Percentiles rank a stretch among this genome's conserved stretches.
Evolutionary conservation across 2,113 vertebrate species (phyloP).

Genomic region (Brachyhypopomus gauderio): DNA sequence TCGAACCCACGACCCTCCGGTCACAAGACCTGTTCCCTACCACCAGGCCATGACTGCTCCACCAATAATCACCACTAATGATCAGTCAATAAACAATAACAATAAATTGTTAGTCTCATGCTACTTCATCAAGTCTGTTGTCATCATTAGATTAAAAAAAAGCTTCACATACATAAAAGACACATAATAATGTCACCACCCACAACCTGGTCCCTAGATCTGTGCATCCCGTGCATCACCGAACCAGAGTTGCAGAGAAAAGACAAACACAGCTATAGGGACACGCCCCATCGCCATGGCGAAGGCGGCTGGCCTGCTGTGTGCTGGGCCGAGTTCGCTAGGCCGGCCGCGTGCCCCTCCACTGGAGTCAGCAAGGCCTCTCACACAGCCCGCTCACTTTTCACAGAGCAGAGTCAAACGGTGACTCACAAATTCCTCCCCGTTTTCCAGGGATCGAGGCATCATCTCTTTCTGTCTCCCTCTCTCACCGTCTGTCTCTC

Average conservation of each 20-base stretch:
- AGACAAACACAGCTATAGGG: slow-evolving; percentile 19
- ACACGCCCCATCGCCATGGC: not conserved
- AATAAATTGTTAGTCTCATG: too few species aligned
- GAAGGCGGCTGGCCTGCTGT: slow-evolving; percentile 9
- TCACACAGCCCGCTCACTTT: slow-evolving; percentile 71
- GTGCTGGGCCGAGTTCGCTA: slow-evolving; percentile 27
- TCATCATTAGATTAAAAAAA: too few species aligned
- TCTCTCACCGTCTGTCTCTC: not conserved
- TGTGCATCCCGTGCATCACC: not conserved
- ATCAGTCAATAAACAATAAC: too few species aligned
- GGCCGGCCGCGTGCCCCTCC: slow-evolving; percentile 35
- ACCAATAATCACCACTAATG: too few species aligned
- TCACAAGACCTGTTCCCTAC: too few species aligned
- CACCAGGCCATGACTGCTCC: too few species aligned
- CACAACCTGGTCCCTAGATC: not conserved
- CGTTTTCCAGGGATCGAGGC: slow-evolving; percentile 54
- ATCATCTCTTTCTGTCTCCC: slow-evolving; percentile 54
- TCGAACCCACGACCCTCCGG: too few species aligned
- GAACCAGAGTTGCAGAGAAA: not conserved
- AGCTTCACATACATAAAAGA: too few species aligned
- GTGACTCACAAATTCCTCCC: slow-evolving; percentile 80
- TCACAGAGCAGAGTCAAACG: slow-evolving; percentile 76
- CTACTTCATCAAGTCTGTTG: too few species aligned
- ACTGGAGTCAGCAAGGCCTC: slow-evolving; percentile 62
- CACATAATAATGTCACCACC: not conserved